Evolutionary conservation across 2,888 invertebrate genomes (phyloP).

Genomic region (Agrochola lota): DNA sequence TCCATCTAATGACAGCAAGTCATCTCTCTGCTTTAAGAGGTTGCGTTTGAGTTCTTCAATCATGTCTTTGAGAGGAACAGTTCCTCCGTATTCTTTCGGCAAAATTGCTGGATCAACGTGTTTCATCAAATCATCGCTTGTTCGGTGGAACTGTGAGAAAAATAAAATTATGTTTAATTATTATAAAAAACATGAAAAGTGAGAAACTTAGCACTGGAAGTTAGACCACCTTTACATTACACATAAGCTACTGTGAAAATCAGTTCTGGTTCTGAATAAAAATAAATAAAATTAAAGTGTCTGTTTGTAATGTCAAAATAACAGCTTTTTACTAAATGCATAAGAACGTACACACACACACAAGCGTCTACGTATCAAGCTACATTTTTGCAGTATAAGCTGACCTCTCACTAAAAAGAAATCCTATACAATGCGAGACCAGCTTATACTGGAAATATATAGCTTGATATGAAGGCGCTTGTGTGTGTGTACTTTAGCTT

Average conservation of each 20-base stretch:
- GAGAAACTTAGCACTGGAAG: not conserved
- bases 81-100: conserved; percentile 97
- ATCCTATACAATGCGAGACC: too few relatives aligned
- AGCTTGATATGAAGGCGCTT: too few relatives aligned
- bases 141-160: conserved; percentile 92
- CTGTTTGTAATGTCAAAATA: too few relatives aligned
- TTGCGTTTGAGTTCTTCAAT: conserved; percentile 93
- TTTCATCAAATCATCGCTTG: conserved; percentile 93
- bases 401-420: too few relatives aligned
- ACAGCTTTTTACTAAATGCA: too few relatives aligned
- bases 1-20: conserved; percentile 93
- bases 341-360: too few relatives aligned
- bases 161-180: too few relatives aligned
- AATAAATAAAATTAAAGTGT: too few relatives aligned
- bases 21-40: conserved; percentile 91
- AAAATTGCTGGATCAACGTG: conserved; percentile 94
- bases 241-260: not conserved
- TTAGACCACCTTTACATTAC: not conserved
- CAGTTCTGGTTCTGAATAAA: not conserved
- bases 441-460: too few relatives aligned
- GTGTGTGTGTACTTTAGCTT: too few relatives aligned
- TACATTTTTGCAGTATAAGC: too few relatives aligned
- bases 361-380: too few relatives aligned
- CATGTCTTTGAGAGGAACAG: conserved; percentile 95
- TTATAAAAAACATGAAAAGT: not conserved